phyloP scores from a whole-genome alignment of 2,888 invertebrate genomes.

The Philaethria dido region DNA sequence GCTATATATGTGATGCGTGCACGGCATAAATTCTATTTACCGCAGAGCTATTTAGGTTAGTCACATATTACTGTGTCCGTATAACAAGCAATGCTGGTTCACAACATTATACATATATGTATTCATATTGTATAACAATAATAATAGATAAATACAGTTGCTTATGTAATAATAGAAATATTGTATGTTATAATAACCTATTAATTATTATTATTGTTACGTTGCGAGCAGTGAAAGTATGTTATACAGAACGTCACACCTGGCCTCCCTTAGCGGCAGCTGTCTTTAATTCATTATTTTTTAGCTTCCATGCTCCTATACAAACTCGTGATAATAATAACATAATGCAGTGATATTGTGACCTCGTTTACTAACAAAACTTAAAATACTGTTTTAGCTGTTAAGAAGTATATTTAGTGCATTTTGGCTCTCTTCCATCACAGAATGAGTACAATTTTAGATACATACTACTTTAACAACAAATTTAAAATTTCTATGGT shows the following conservation, averaged over 20 bases:
- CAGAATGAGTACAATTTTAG: conserved; percentile 33
- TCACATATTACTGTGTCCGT: conserved; percentile 16
- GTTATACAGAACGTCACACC: conserved; percentile 33
- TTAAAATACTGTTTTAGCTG: conserved; percentile 30
- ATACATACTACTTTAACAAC: conserved; percentile 23
- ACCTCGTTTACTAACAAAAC: conserved; percentile 35
- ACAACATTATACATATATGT: not conserved
- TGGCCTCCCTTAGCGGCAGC: conserved; percentile 37
- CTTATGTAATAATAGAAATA: not conserved
- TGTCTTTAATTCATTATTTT: conserved; percentile 33
- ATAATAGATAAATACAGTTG: not conserved
- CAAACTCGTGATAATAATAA: conserved; percentile 33
- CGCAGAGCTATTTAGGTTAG: conserved; percentile 22
- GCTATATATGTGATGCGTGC: not conserved
- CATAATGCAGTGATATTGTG: conserved; percentile 35
- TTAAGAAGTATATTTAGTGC: conserved; percentile 36
- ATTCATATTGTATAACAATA: not conserved
- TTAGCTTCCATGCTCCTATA: conserved; percentile 26
- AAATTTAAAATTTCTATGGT: conserved; percentile 9
- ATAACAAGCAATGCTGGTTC: not conserved
- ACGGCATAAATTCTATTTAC: conserved; percentile 16
- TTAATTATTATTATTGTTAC: conserved; percentile 21
- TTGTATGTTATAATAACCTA: not conserved
- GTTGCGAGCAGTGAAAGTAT: conserved; percentile 24
- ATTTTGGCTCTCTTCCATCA: conserved; percentile 50